Base-by-base conservation (phyloP, 2,888 invertebrate species). In the Acleris sparsana region DNA sequence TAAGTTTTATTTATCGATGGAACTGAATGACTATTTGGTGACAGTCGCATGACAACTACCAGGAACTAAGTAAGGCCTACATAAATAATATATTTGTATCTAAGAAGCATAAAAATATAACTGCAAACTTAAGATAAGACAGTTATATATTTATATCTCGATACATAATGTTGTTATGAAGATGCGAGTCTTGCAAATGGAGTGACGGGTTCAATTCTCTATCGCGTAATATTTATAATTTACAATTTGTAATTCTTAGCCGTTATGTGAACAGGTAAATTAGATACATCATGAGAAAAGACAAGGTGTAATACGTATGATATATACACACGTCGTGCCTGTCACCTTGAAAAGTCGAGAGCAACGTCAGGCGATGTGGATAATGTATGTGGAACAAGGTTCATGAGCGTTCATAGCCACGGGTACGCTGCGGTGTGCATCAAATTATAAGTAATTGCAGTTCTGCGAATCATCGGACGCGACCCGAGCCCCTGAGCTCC, bases 361-460 rank as follows among this genome's bases (percentile, higher is more conserved):
- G 78, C 80, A 80, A 78, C 79, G 76, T 77, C 78, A 75, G 76
- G 78, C 82, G 82, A 84, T 83, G 80, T 83, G 80, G 80, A 76
- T 85, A 86, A 85, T 84, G 80, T 85, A 90, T 89, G 86, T 92
- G 79, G 92, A 87, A 88, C 91, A 88, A 92, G 91, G 92, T 90
- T 90, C 89, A 88, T 84, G 83, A 85, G 80, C 86, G 86, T 86
- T 83, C 83, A 84, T 80, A 84, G 76, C 76, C 82, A 82, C 76
- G 75, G 77, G 80, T 83, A 83, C 83, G 85, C 82, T 80, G 76
- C 75, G 76, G 80, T 83, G 80, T 83, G 83, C 84, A 86, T 84
- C 83, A 83, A 85, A 85, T 83, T 78, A 83, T 80, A 73, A 79
- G 78, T 83, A 81, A 82, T 82, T 79, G 78, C 79, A 77, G 70